phyloP scores from a whole-genome alignment of 1,140 invertebrate species.

The Ruditapes philippinarum region DNA sequence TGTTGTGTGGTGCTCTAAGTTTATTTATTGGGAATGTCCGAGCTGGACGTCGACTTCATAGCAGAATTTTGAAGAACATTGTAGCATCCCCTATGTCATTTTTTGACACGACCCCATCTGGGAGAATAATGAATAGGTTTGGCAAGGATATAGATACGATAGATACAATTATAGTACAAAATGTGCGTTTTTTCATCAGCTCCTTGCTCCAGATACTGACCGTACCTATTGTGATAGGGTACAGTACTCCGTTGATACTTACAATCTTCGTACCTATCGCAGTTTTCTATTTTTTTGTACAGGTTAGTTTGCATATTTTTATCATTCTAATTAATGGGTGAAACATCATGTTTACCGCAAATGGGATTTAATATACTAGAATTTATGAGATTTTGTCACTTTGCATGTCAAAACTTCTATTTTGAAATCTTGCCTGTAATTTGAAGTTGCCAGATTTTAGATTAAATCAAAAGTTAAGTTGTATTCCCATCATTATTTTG shows the following conservation, averaged over 20 bases:
- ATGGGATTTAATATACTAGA: too few relatives aligned
- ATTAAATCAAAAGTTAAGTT: too few relatives aligned
- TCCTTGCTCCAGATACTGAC: slow-evolving; percentile 69
- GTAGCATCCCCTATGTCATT: slow-evolving; percentile 79
- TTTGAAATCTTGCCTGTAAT: too few relatives aligned
- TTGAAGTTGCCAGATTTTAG: too few relatives aligned
- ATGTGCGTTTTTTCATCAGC: slow-evolving; percentile 68
- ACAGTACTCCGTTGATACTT: slow-evolving; percentile 91
- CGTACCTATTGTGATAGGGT: slow-evolving; percentile 70
- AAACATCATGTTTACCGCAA: too few relatives aligned
- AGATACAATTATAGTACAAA: slow-evolving; percentile 80
- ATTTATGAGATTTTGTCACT: too few relatives aligned
- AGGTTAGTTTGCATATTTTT: too few relatives aligned
- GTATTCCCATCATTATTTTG: too few relatives aligned
- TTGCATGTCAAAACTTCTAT: too few relatives aligned
- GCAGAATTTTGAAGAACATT: slow-evolving; percentile 90
- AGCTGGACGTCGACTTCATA: slow-evolving; percentile 92
- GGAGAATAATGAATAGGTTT: slow-evolving; percentile 85
- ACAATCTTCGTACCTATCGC: slow-evolving; percentile 94
- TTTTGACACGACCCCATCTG: slow-evolving; percentile 82
- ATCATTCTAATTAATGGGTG: too few relatives aligned
- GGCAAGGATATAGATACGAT: slow-evolving; percentile 80
- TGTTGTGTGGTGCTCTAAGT: slow-evolving; percentile 84
- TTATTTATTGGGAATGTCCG: slow-evolving; percentile 84
- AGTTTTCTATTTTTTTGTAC: slow-evolving; percentile 95